These are phyloP conservation scores for Columba janthina DNA, from an alignment of 2,113 vertebrate genomes.

Conservation along the genomic window DNA sequence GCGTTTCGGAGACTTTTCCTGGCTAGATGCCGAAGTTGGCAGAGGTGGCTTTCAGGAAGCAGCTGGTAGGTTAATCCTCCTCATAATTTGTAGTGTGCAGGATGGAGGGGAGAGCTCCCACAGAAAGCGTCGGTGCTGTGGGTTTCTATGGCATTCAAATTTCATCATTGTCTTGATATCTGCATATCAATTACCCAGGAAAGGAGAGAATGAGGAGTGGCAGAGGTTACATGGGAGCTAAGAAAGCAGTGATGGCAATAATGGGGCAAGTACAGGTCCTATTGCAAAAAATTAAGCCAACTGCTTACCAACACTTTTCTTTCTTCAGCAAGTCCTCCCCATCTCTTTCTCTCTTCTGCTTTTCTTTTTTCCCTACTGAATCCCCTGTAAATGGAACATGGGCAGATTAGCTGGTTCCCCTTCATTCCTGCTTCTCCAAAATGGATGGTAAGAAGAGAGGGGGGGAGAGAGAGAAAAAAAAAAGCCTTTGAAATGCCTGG, in stretches of 20 bases:
- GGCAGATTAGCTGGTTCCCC: slow-evolving; percentile 71
- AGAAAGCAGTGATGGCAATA: neutral
- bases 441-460: slow-evolving; percentile 31
- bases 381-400: slow-evolving; percentile 12
- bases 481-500: slow-evolving; percentile 10
- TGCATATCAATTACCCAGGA: slow-evolving; percentile 11
- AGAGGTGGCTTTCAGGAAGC: neutral
- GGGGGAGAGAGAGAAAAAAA: neutral
- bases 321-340: neutral
- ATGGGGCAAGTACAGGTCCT: neutral
- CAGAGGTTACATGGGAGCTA: slow-evolving; percentile 19
- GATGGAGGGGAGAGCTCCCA: neutral
- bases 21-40: neutral
- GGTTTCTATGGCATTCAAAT: slow-evolving; percentile 18
- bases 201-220: neutral
- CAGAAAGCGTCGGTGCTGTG: neutral
- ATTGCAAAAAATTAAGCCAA: neutral
- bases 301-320: slow-evolving; percentile 8
- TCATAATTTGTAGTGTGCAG: neutral
- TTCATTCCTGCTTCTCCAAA: slow-evolving; percentile 72
- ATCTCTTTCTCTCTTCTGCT: neutral
- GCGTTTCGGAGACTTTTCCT: neutral
- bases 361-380: neutral
- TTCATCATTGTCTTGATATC: slow-evolving; percentile 33
- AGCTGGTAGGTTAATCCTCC: slow-evolving; percentile 31